These are phyloP conservation scores for Deroplatys truncata DNA, from an alignment of 2,888 invertebrate genomes.

Conservation along the genomic window DNA sequence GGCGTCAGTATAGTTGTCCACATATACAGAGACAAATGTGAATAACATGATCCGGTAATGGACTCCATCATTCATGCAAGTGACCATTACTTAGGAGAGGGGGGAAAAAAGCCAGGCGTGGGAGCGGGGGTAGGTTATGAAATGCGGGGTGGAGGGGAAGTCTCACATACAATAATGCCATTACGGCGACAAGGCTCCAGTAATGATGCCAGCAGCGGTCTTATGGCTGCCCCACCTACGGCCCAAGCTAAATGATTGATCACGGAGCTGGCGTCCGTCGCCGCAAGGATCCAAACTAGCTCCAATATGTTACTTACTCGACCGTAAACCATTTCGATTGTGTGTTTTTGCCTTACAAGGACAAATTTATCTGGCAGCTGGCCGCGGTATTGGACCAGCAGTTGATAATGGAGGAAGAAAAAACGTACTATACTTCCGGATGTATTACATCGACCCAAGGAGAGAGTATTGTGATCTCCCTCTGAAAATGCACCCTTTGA, in stretches of 20 bases:
- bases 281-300: background rate
- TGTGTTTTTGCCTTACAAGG: background rate
- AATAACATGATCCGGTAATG: background rate
- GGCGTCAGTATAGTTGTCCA: background rate
- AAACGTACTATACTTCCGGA: no score
- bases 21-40: background rate
- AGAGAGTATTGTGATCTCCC: no score
- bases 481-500: no score
- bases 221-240: background rate
- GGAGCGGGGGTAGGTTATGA: no score
- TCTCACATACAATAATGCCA: background rate
- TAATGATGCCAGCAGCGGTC: background rate
- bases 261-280: background rate
- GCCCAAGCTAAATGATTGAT: background rate
- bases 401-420: background rate
- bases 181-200: background rate
- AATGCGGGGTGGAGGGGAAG: no score
- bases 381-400: background rate
- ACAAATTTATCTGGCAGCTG: background rate
- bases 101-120: background rate
- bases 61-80: background rate
- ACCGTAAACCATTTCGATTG: background rate
- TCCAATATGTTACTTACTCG: background rate
- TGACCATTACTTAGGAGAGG: background rate
- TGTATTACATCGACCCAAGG: no score